Conservation (phyloP, 1,140 invertebrate species). For the Leptopilina clavipes region DNA sequence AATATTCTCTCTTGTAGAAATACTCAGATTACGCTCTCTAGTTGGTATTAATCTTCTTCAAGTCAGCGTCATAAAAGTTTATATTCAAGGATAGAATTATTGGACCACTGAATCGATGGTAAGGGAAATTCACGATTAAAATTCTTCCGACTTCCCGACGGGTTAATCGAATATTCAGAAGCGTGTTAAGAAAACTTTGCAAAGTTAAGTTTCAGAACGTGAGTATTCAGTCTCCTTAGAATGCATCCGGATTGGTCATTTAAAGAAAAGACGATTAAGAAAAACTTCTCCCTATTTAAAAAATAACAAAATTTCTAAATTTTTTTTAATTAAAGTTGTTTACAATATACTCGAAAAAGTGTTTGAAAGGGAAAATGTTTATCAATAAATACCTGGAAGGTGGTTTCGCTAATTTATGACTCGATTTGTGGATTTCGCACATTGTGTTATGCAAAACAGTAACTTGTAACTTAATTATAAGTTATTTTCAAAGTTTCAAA, state of each 20-base stretch:
- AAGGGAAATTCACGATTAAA: constrained; percentile 25
- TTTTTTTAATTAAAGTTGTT: too few species aligned
- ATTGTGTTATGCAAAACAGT: not conserved
- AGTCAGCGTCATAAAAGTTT: constrained; percentile 25
- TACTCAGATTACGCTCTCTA: constrained; percentile 4
- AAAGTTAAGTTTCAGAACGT: constrained; percentile 23
- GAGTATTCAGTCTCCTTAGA: not conserved
- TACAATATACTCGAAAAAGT: too few species aligned
- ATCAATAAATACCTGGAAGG: not conserved
- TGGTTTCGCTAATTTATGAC: not conserved
- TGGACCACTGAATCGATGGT: constrained; percentile 6
- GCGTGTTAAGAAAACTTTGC: constrained; percentile 26
- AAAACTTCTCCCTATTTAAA: too few species aligned
- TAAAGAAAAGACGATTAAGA: not conserved
- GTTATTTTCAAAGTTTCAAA: not conserved
- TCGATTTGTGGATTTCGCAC: not conserved
- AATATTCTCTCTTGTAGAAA: too few species aligned
- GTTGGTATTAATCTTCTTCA: constrained; percentile 29
- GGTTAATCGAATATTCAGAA: constrained; percentile 30
- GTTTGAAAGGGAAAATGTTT: too few species aligned
- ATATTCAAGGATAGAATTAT: constrained; percentile 26
- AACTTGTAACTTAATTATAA: not conserved
- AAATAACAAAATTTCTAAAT: too few species aligned
- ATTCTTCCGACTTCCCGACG: constrained; percentile 23
- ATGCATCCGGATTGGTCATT: constrained; percentile 21